Conservation (phyloP, 2,797 vertebrate genomes). For the Nothura maculosa region DNA sequence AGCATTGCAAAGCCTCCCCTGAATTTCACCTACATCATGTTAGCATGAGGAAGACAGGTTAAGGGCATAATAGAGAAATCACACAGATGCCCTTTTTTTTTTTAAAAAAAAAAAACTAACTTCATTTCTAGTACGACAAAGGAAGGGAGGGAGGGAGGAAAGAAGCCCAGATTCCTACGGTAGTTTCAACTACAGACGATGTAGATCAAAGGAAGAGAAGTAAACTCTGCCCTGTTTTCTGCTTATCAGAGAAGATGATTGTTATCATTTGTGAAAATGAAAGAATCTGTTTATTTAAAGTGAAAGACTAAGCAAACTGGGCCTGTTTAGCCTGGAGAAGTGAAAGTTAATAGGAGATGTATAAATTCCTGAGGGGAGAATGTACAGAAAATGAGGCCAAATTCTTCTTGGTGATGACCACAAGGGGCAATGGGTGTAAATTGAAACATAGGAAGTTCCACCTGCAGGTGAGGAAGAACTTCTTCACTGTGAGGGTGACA, state of each 20-base stretch:
- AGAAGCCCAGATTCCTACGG: neutral
- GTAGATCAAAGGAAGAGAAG: conserved; percentile 27
- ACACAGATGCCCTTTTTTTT: neutral
- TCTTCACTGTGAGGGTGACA: too few relatives aligned
- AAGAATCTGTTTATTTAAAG: conserved; percentile 11
- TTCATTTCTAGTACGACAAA: neutral
- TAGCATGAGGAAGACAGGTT: neutral
- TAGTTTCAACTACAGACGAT: neutral
- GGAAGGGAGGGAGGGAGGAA: too few relatives aligned
- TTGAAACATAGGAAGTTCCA: too few relatives aligned
- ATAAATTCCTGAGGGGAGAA: too few relatives aligned
- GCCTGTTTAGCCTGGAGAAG: too few relatives aligned
- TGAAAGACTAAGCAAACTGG: too few relatives aligned
- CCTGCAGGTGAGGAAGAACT: too few relatives aligned
- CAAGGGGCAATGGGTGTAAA: too few relatives aligned
- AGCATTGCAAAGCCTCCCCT: neutral
- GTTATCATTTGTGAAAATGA: conserved; percentile 1
- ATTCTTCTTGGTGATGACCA: too few relatives aligned
- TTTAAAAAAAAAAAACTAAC: neutral
- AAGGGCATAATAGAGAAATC: neutral
- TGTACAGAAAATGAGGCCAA: too few relatives aligned
- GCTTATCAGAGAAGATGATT: conserved; percentile 18
- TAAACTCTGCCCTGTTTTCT: neutral
- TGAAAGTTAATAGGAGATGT: too few relatives aligned
- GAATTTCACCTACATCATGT: neutral